Evolutionary conservation across 2,888 invertebrate genomes (phyloP).

Genomic region (Cyclophora albipunctata): DNA sequence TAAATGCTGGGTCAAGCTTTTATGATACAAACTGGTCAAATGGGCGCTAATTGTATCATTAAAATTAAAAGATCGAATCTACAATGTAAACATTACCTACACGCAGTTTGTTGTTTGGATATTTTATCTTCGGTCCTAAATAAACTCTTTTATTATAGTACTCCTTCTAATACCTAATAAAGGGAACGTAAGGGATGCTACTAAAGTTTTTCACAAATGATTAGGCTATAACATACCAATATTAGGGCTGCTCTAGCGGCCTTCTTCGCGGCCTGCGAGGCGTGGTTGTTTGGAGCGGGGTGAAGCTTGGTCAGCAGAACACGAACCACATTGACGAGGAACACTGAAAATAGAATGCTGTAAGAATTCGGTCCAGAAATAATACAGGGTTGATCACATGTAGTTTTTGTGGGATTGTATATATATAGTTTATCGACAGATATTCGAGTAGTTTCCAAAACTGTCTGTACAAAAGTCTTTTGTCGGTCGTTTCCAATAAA

Average conservation of each 20-base stretch:
- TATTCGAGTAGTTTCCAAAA: neutral
- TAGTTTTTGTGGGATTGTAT: neutral
- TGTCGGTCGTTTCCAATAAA: no score
- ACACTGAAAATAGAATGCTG: constrained; percentile 57
- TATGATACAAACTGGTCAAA: no score
- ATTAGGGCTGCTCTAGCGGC: constrained; percentile 83
- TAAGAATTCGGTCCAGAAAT: neutral
- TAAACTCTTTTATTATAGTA: no score
- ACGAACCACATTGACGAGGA: constrained; percentile 79
- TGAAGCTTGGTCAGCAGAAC: constrained; percentile 79
- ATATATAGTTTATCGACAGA: neutral
- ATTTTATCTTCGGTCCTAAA: no score
- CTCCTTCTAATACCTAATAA: no score
- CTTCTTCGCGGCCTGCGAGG: constrained; percentile 76
- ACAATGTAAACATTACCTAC: no score
- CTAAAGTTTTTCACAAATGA: no score
- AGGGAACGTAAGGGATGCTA: no score
- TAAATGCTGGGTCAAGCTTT: no score
- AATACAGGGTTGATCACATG: neutral
- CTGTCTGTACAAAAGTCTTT: neutral
- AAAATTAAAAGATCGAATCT: no score
- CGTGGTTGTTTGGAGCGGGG: constrained; percentile 76
- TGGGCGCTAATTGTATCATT: no score
- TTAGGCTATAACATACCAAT: constrained; percentile 53
- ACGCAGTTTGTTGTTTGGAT: no score